phyloP scores from a whole-genome alignment of 2,888 invertebrate genomes.

The Eristalinus sepulchralis region DNA sequence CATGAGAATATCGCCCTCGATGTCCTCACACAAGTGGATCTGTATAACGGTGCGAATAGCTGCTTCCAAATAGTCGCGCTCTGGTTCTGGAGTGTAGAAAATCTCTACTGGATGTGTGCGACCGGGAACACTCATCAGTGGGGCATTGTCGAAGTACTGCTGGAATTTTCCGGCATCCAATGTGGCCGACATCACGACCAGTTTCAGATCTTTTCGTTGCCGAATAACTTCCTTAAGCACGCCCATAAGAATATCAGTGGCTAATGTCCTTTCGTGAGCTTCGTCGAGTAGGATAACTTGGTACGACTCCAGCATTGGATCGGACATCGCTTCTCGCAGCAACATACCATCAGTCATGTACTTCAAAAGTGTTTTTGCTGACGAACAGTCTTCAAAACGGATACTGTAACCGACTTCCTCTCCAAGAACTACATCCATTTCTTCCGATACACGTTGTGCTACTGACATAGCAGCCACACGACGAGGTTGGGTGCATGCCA shows the following conservation, averaged over 20 bases:
- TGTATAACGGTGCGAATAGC: slow-evolving; percentile 97
- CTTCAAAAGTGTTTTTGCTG: slow-evolving; percentile 95
- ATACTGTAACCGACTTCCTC: slow-evolving; percentile 98
- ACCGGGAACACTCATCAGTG: slow-evolving; percentile 98
- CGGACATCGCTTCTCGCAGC: slow-evolving; percentile 99
- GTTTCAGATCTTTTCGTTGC: slow-evolving; percentile 94
- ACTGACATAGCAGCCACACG: slow-evolving; percentile 99
- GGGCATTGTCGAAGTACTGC: slow-evolving; percentile 99
- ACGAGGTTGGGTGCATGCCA: slow-evolving; percentile 98
- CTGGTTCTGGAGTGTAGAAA: slow-evolving; percentile 99
- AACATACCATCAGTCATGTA: slow-evolving; percentile 99
- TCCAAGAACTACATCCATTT: slow-evolving; percentile 98
- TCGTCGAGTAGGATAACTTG: slow-evolving; percentile 95
- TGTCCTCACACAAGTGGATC: slow-evolving; percentile 98
- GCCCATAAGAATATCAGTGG: slow-evolving; percentile 99
- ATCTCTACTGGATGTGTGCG: slow-evolving; percentile 98
- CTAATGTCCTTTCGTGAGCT: slow-evolving; percentile 98
- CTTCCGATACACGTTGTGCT: slow-evolving; percentile 98
- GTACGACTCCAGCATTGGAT: slow-evolving; percentile 98
- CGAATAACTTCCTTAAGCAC: slow-evolving; percentile 95
- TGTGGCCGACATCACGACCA: slow-evolving; percentile 99
- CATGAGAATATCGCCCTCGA: slow-evolving; percentile 94
- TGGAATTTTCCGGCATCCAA: slow-evolving; percentile 99
- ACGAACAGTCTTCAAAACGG: slow-evolving; percentile 99
- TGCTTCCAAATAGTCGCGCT: slow-evolving; percentile 98